Evolutionary conservation across 2,888 invertebrate genomes (phyloP), one percentile per base, ranked within the genome.

Genomic region (Silvanus unidentatus): DNA sequence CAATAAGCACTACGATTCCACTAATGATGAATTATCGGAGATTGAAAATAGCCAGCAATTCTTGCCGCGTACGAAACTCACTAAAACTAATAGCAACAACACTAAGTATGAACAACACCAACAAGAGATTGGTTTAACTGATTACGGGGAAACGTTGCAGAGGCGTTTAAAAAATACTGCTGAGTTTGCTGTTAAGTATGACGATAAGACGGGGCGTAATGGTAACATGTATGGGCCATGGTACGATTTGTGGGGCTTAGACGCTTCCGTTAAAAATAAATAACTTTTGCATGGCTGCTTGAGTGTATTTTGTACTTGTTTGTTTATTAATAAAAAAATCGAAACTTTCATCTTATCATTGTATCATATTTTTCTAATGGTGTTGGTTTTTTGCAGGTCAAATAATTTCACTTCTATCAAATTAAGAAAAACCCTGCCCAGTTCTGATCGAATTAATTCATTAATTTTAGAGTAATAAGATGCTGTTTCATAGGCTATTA

Each of bases 361-460:
- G 16, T 28, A 16, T 37, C 22, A 22, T 22, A 22, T 28, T 12
- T 32, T 42, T 22, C 14, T 50, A 10, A 40, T 39, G 49, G 43
- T 53, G 49, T 44, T 53, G 47, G 48, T 40, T 49, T 50, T 71
- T 75, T 74, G 53, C 84, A 90, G 89, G 78, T 82, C 83, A 65
- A 89, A 88, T 72, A 85, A 88, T 72, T 91, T 90, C 70, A 89
- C 90, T 49, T 90, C 90, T 50, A 88, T 91, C 70, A 90, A 90
- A 77, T 80, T 90, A 70, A 80, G 89, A 71, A 89, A 88, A 77
- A 84, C 87, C 64, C 83, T 87, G 76, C 88, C 89, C 67, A 64
- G 63, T 52, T 88, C 88, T 72, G 89, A 90, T 73, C 82, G 89
- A 62, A 86, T 88, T 57, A 86, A 88, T 60, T 88, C 89, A 22